Evolutionary conservation across 2,797 vertebrate species (phyloP).

Genomic region (Xenentodon cancila): DNA sequence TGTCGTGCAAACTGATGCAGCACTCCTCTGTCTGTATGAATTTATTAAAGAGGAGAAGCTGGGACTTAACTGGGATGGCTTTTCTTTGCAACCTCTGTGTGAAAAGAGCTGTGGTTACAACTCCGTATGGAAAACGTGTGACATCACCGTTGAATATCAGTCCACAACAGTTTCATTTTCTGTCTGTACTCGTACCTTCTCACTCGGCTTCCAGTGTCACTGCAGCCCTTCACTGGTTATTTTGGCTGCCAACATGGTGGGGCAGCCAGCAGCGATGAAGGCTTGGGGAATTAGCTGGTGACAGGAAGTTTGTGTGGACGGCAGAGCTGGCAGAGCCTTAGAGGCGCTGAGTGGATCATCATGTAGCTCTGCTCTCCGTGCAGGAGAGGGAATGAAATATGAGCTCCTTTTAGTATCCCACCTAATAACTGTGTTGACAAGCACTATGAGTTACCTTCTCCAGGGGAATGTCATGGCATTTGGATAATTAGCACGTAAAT

Average conservation of each 20-base stretch:
- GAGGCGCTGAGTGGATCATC: slow-evolving; percentile 28
- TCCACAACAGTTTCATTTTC: slow-evolving; percentile 11
- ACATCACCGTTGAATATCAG: slow-evolving; percentile 3
- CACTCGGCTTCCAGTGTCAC: slow-evolving; percentile 26
- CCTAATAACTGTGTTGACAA: slow-evolving; percentile 80
- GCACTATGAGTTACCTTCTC: slow-evolving; percentile 65
- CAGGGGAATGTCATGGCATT: slow-evolving; percentile 78
- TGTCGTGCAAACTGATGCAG: no score
- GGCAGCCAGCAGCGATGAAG: slow-evolving; percentile 47
- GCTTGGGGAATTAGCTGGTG: slow-evolving; percentile 48
- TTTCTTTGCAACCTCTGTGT: neutral
- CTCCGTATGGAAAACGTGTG: neutral
- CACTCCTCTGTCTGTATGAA: no score
- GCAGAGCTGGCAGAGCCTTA: slow-evolving; percentile 33
- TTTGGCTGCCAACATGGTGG: slow-evolving; percentile 36
- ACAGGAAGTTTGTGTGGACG: slow-evolving; percentile 47
- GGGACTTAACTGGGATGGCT: neutral
- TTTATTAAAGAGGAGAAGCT: no score
- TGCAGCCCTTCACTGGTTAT: neutral
- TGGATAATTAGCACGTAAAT: slow-evolving; percentile 79
- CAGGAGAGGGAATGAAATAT: slow-evolving; percentile 69
- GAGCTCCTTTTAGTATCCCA: slow-evolving; percentile 71
- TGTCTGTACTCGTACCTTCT: slow-evolving; percentile 20
- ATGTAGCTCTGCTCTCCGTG: slow-evolving; percentile 17
- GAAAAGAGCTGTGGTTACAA: no score